Evolutionary conservation across 2,888 invertebrate genomes (phyloP).

Genomic region (Nephrocerus scutellatus): DNA sequence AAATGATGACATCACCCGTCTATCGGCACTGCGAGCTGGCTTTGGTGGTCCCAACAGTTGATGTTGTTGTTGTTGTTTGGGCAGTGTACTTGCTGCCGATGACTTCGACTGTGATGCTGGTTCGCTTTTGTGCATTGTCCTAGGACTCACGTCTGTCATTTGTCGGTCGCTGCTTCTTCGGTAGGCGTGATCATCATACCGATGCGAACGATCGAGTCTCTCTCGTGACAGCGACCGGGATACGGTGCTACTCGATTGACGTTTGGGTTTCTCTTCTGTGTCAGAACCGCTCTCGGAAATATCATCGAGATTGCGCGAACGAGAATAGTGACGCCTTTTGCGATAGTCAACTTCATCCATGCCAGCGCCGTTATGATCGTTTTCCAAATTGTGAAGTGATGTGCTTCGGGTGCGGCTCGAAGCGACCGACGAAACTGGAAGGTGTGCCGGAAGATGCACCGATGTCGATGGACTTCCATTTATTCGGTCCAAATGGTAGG

Average conservation of each 20-base stretch:
- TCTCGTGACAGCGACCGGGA: conserved; percentile 31
- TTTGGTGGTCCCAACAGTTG: conserved; percentile 42
- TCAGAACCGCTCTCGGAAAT: conserved; percentile 48
- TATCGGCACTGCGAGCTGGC: conserved; percentile 44
- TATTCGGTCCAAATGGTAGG: conserved; percentile 42
- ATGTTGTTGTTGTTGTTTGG: conserved; percentile 13
- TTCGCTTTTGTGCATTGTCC: conserved; percentile 19
- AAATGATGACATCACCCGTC: conserved; percentile 28
- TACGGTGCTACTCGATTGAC: conserved; percentile 24
- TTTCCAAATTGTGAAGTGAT: conserved; percentile 45
- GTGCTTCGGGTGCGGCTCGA: conserved; percentile 36
- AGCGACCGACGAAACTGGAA: conserved; percentile 9
- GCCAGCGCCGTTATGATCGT: conserved; percentile 27
- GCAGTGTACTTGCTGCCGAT: conserved; percentile 9
- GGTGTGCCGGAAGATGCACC: too few relatives aligned
- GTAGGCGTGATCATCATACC: conserved; percentile 33
- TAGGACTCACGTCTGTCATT: conserved; percentile 17
- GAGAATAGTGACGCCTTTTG: conserved; percentile 44
- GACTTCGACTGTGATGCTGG: conserved; percentile 11
- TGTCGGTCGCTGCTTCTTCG: conserved; percentile 31
- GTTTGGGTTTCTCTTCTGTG: conserved; percentile 40
- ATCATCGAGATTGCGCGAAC: conserved; percentile 49
- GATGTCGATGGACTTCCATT: conserved; percentile 11
- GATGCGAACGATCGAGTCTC: conserved; percentile 29
- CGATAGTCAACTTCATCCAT: conserved; percentile 41